Evolutionary conservation across 1,140 invertebrate species (phyloP), one percentile per base, ranked within the genome.

Genomic region (Tyrophagus putrescentiae): DNA sequence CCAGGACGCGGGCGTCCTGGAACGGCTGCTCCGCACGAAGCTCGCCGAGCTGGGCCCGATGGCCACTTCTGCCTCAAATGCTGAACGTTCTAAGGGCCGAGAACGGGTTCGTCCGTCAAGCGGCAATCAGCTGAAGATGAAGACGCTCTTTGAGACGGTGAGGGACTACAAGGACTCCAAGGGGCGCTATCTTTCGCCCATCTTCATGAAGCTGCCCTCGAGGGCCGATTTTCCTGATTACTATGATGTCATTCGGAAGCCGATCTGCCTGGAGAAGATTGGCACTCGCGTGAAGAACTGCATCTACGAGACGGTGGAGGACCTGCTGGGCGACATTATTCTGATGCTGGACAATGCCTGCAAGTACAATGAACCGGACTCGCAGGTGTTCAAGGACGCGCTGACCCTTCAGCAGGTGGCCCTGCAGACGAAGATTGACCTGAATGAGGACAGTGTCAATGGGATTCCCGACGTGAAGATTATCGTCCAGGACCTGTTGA

Each of bases 281-380:
- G 82, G 84, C 0, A 83, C 87, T 45, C 92, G 90, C 68, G 75
- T 95, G 39, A 87, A 85, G 69, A 80, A 80, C 32, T 71, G 67
- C 28, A 68, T 74, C 60, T 98, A 98, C 71, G 83, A 85, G 16
- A 82, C 77, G 60, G 74, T 98, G 7, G 91, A 95, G 54, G 90
- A 96, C 64, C 73, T 98, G 39, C 82, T 92, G 0, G 80, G 84
- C 0, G 95, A 99, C 73, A 87, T 98, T 68, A 83, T 91, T 65
- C 76, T 96, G 16, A 96, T 98, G 90, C 94, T 98, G 72, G 93
- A 98, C 67, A 99, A 99, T 72, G 95, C 94, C 28, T 98, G 92
- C 76, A 95, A 95, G 74, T 99, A 95, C 72, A 98, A 99, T 72
- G 95, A 98, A 72, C 94, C 95, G 0, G 93, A 97, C 72, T 97